A percentile compares a stretch with the other conserved stretches of the same genome.
These are phyloP conservation scores for Dusona sp. DNA, from an alignment of 2,888 invertebrate species.

Conservation along the genomic window DNA sequence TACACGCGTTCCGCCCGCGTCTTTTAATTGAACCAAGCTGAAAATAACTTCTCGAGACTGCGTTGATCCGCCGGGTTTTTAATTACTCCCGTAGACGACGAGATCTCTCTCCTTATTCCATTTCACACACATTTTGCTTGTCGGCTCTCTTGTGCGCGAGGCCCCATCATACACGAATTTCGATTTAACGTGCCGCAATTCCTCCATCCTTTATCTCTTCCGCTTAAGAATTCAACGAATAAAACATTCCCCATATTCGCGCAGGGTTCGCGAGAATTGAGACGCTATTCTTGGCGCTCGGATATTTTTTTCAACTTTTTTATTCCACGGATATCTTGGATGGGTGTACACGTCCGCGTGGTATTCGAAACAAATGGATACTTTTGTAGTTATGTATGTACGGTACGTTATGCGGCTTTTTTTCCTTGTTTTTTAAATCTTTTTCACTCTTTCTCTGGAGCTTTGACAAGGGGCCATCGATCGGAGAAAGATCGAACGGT, in stretches of 20 bases:
- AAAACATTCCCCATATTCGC: background rate
- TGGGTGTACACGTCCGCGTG: background rate
- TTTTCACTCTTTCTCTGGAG: constrained; percentile 2
- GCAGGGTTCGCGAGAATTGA: constrained; percentile 16
- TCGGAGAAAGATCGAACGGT: constrained; percentile 65
- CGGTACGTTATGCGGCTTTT: background rate
- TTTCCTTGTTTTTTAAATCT: background rate
- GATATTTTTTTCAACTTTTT: background rate
- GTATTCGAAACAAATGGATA: constrained; percentile 50
- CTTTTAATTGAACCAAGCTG: constrained; percentile 81
- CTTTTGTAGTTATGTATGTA: constrained; percentile 38
- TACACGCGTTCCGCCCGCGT: constrained; percentile 73
- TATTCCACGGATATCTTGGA: background rate
- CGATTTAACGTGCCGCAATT: constrained; percentile 8
- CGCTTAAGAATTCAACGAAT: background rate
- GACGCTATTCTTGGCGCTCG: background rate
- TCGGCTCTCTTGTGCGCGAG: background rate
- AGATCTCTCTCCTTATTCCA: constrained; percentile 22
- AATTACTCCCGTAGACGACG: constrained; percentile 81
- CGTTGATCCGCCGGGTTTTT: constrained; percentile 74
- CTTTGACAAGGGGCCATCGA: constrained; percentile 59
- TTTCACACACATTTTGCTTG: constrained; percentile 17
- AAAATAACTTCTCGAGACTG: constrained; percentile 80
- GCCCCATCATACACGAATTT: constrained; percentile 7
- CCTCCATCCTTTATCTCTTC: background rate